A percentile compares a stretch with the other conserved stretches of the same genome.
Conservation (phyloP, 2,888 invertebrate species). For the Scrobipalpa costella region DNA sequence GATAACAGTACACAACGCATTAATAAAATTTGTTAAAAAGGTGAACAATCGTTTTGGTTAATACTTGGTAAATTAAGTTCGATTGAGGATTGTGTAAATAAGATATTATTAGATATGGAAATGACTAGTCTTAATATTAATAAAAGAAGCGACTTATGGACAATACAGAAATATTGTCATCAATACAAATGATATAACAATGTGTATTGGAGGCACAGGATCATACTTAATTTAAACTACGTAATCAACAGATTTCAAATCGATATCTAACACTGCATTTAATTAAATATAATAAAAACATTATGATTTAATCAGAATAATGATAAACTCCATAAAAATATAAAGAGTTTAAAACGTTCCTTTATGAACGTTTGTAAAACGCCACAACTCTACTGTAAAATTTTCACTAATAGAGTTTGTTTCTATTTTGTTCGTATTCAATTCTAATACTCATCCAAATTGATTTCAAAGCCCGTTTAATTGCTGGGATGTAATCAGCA, state of each 20-base stretch:
- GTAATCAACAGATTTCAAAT: slow-evolving; percentile 45
- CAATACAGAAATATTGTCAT: slow-evolving; percentile 39
- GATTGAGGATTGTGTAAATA: slow-evolving; percentile 48
- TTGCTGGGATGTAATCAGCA: too few species aligned
- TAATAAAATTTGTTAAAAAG: slow-evolving; percentile 76
- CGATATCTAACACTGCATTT: slow-evolving; percentile 38
- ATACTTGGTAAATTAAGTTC: slow-evolving; percentile 59
- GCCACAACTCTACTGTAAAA: background rate
- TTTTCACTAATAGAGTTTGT: background rate
- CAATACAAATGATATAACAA: slow-evolving; percentile 33
- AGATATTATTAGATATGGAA: slow-evolving; percentile 37
- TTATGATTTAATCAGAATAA: slow-evolving; percentile 16
- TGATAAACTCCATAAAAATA: slow-evolving; percentile 4
- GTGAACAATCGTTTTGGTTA: slow-evolving; percentile 78
- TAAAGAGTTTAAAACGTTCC: background rate
- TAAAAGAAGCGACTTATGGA: slow-evolving; percentile 38
- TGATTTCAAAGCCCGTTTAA: background rate
- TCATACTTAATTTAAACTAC: slow-evolving; percentile 42
- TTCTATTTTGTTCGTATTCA: background rate
- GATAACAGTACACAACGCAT: slow-evolving; percentile 67
- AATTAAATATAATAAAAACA: slow-evolving; percentile 18
- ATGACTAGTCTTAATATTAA: slow-evolving; percentile 47
- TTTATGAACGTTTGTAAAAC: background rate
- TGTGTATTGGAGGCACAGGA: slow-evolving; percentile 42
- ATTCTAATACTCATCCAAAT: background rate